Evolutionary conservation across 2,888 invertebrate genomes (phyloP), one percentile per base, ranked within the genome.

Genomic region (Pterobdella sp.): DNA sequence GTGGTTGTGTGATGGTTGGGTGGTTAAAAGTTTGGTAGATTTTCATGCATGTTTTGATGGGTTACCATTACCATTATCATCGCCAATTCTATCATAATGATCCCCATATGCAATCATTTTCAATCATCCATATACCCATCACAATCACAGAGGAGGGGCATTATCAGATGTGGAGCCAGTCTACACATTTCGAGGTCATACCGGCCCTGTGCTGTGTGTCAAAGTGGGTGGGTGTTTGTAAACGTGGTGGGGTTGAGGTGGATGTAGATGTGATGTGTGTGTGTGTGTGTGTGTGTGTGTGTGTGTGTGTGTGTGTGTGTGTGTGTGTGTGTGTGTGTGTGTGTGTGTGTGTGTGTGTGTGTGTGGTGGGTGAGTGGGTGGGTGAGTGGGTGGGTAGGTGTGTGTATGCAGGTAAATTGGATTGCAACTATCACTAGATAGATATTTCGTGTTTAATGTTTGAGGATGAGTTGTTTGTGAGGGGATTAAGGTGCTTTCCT

Each of bases 81-180:
- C 60, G 4, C n/a, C n/a, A n/a, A n/a, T 42, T 56, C 60, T 56
- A 18, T 26, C 60, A 56, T n/a, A n/a, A n/a, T n/a, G n/a, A n/a
- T n/a, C 60, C 60, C 60, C 18, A 22, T 26, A 56, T 56, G 52
- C 26, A 66, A 18, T 2, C 14, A 35, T 18, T 29, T 66, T n/a
- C 66, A 18, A 66, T 14, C 66, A 18, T 4, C 31, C 66, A 35
- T 35, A 22, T 14, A 68, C 67, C 31, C 67, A 31, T 67, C 35
- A 29, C 35, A 7, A 32, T 26, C 60, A 56, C 79, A 88, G 88
- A 76, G 80, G 83, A 32, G 81, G 82, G 1, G 94, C 94, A 72
- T 87, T 95, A 77, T n/a, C n/a, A n/a, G 98, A 99, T 85, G 94
- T 98, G 77, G 98, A 98, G 86, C 98, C 98, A 72, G 88, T 97